phyloP scores from a whole-genome alignment of 2,797 vertebrate species.

The Argentina silus region DNA sequence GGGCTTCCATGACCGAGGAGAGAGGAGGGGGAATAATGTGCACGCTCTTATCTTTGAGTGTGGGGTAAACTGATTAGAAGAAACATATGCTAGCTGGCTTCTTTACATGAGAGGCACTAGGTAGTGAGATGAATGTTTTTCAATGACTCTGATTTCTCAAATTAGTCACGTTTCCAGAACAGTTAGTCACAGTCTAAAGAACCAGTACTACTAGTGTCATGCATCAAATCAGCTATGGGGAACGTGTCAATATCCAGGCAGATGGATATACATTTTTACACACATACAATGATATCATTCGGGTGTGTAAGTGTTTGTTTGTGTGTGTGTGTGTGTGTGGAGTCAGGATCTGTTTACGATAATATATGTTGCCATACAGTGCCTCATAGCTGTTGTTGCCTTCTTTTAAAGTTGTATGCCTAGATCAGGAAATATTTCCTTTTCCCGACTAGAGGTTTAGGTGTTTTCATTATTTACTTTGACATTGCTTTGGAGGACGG shows the following conservation, averaged over 20 bases:
- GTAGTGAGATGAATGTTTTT: conserved; percentile 14
- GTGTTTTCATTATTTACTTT: conserved; percentile 14
- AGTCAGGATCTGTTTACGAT: no score
- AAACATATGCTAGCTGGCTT: conserved; percentile 27
- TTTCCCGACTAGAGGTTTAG: conserved; percentile 3
- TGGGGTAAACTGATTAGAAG: conserved; percentile 39
- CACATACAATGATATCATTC: background rate
- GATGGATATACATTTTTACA: background rate
- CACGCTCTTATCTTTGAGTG: conserved; percentile 28
- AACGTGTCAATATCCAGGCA: conserved; percentile 9
- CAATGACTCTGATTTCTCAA: conserved; percentile 19
- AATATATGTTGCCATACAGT: background rate
- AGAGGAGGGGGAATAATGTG: conserved; percentile 27
- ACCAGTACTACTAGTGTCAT: conserved; percentile 9
- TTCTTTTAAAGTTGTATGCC: background rate
- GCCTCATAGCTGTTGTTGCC: background rate
- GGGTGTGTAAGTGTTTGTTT: background rate
- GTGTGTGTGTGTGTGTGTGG: background rate
- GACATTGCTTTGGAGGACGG: conserved; percentile 1
- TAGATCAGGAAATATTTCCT: background rate
- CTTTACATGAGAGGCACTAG: conserved; percentile 22
- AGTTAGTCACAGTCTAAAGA: conserved; percentile 36
- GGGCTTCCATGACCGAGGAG: conserved; percentile 23
- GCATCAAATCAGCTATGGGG: conserved; percentile 14
- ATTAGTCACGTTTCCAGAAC: conserved; percentile 36